phyloP scores from a whole-genome alignment of 2,797 vertebrate genomes.

The Perdix hodgsoniae region DNA sequence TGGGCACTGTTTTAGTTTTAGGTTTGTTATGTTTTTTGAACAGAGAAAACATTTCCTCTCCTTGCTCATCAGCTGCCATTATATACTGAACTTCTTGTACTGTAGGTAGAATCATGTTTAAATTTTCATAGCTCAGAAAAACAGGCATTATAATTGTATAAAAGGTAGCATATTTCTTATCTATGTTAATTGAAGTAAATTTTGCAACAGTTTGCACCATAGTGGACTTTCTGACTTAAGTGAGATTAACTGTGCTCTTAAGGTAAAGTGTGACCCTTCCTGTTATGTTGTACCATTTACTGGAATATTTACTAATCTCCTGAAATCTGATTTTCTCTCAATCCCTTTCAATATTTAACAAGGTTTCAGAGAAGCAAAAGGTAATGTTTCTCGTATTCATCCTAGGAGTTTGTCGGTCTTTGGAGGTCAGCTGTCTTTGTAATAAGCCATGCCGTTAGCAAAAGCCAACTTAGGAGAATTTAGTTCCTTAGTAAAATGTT shows the following conservation, averaged over 20 bases:
- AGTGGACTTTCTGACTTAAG: not conserved
- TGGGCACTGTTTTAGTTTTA: not conserved
- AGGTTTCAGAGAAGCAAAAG: not conserved
- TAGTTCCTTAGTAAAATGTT: constrained; percentile 31
- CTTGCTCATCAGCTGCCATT: not conserved
- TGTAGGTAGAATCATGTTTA: not conserved
- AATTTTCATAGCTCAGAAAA: not conserved
- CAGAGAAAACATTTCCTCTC: not conserved
- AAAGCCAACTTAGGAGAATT: not conserved
- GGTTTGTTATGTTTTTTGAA: not conserved
- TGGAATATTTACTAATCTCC: not conserved
- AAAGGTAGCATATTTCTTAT: not conserved
- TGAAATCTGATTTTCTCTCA: constrained; percentile 18
- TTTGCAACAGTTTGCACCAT: not conserved
- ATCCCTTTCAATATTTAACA: not conserved
- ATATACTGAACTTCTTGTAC: not conserved
- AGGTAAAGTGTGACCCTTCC: constrained; percentile 6
- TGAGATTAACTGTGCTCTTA: not conserved
- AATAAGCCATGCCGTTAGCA: constrained; percentile 15
- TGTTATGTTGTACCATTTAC: not conserved
- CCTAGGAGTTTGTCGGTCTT: not conserved
- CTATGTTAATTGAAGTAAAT: not conserved
- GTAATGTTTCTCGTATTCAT: not conserved
- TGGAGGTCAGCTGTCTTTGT: not conserved
- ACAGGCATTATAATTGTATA: not conserved